A percentile compares a stretch with the other conserved stretches of the same genome.
Conservation (phyloP, 2,113 vertebrate genomes). For the Megaceryle torquata region DNA sequence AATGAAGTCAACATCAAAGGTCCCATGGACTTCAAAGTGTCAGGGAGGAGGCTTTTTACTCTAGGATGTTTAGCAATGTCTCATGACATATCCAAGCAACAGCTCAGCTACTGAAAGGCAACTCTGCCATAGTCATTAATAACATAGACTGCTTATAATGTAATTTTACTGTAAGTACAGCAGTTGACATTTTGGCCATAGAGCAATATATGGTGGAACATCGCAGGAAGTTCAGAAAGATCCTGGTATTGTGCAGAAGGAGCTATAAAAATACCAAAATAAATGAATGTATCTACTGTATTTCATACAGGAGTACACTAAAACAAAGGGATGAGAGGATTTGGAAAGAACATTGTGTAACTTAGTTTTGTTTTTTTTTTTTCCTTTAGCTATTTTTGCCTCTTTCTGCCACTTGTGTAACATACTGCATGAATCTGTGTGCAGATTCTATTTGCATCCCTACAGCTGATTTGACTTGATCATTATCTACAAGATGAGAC, state of each 20-base stretch:
- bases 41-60: neutral
- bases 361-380: neutral
- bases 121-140: neutral
- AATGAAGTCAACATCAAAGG: constrained; percentile 12
- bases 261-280: neutral
- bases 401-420: neutral
- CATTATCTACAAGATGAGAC: neutral
- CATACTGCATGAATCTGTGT: neutral
- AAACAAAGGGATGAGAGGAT: neutral
- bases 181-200: neutral
- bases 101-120: neutral
- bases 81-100: neutral
- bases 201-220: neutral
- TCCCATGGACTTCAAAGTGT: constrained; percentile 1
- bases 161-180: neutral
- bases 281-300: neutral
- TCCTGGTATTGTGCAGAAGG: neutral
- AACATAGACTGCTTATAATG: neutral
- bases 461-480: neutral
- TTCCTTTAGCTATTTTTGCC: neutral
- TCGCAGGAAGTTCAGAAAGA: neutral
- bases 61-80: neutral
- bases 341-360: neutral
- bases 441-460: neutral
- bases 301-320: neutral